These are phyloP conservation scores for Pangasianodon hypophthalmus DNA, from an alignment of 2,113 vertebrate genomes.

Conservation along the genomic window DNA sequence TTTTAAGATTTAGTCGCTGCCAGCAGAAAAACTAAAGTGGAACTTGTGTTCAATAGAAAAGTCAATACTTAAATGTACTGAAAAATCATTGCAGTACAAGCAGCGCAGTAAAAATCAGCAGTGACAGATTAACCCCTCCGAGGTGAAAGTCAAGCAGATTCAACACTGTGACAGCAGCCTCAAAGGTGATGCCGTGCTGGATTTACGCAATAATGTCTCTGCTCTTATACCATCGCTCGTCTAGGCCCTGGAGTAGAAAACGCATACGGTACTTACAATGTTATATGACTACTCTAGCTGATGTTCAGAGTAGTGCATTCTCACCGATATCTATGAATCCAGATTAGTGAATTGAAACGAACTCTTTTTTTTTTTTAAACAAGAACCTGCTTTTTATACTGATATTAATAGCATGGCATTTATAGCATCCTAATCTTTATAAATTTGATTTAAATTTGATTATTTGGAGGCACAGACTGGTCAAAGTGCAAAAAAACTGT, in stretches of 20 bases:
- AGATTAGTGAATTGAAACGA: not conserved
- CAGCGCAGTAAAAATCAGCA: not conserved
- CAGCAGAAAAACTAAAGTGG: not conserved
- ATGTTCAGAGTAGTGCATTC: not conserved
- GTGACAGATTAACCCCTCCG: not conserved
- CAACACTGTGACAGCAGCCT: not conserved
- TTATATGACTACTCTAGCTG: not conserved
- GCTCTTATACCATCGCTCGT: not conserved
- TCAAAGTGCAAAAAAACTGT: not conserved
- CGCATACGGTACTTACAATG: not conserved
- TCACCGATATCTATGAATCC: not conserved
- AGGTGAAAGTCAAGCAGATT: not conserved
- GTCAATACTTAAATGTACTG: slow-evolving; percentile 30
- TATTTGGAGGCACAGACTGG: not conserved
- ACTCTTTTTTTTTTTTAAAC: not conserved
- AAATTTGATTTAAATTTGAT: not conserved
- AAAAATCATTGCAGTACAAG: not conserved
- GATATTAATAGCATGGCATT: not conserved
- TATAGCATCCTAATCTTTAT: not conserved
- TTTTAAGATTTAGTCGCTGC: not conserved
- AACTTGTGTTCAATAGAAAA: slow-evolving; percentile 14
- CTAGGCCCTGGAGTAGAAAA: not conserved
- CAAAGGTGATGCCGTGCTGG: not conserved
- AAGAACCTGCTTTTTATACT: not conserved
- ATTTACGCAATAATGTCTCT: not conserved